A percentile compares a stretch with the other conserved stretches of the same genome.
These are phyloP conservation scores for Gasteruption jaculator DNA, from an alignment of 2,888 invertebrate genomes.

Conservation along the genomic window DNA sequence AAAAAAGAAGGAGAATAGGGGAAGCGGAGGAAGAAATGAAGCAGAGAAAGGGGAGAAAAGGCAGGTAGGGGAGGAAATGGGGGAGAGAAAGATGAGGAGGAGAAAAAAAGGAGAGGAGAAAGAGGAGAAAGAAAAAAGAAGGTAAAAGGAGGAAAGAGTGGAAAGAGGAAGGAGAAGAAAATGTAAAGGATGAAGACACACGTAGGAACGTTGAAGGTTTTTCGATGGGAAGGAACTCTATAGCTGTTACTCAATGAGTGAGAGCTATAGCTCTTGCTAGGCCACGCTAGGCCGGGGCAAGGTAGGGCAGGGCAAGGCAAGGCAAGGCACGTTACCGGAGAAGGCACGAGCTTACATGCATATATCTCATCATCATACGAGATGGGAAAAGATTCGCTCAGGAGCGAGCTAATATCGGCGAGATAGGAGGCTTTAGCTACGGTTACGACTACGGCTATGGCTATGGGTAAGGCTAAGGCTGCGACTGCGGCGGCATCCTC, in stretches of 20 bases:
- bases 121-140: slow-evolving; percentile 6
- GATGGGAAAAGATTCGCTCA: no score
- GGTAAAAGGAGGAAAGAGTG: slow-evolving; percentile 10
- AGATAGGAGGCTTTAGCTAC: no score
- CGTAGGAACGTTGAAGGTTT: no score
- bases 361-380: no score
- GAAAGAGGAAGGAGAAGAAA: slow-evolving; percentile 9
- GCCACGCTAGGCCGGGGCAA: neutral
- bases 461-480: no score
- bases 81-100: slow-evolving; percentile 8
- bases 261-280: slow-evolving; percentile 4
- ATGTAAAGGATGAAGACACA: slow-evolving; percentile 15
- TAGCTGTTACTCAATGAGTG: slow-evolving; percentile 20
- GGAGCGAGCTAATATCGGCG: no score
- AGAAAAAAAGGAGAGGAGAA: slow-evolving; percentile 9
- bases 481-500: slow-evolving; percentile 45
- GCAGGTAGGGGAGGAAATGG: slow-evolving; percentile 11
- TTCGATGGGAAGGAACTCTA: slow-evolving; percentile 18
- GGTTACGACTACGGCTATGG: no score
- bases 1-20: neutral
- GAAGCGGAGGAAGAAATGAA: neutral
- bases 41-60: slow-evolving; percentile 4
- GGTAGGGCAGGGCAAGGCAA: slow-evolving; percentile 9
- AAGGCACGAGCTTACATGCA: no score
- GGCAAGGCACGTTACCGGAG: no score